Conservation (phyloP, 2,113 vertebrate species). For the Otolemur garnettii region DNA sequence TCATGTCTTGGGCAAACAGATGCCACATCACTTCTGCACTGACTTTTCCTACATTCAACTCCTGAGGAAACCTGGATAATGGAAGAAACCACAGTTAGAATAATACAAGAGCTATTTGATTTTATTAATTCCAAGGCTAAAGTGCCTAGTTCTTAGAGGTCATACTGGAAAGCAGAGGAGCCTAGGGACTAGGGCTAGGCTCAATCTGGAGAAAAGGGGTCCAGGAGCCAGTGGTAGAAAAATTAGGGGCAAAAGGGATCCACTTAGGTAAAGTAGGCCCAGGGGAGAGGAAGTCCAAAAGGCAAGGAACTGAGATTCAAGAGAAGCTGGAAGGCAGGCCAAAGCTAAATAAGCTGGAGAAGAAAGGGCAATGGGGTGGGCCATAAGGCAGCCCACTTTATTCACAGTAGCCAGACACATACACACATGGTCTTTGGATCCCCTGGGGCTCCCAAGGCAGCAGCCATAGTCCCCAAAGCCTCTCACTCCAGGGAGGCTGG, state of each 20-base stretch:
- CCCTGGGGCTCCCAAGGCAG: constrained; percentile 60
- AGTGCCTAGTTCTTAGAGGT: constrained; percentile 44
- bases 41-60: constrained; percentile 97
- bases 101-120: constrained; percentile 56
- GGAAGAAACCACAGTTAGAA: constrained; percentile 68
- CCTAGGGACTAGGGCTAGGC: background rate
- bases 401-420: constrained; percentile 21
- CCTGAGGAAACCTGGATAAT: constrained; percentile 95
- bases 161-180: constrained; percentile 7
- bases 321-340: background rate
- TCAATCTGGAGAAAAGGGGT: constrained; percentile 46
- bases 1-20: constrained; percentile 98
- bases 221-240: background rate
- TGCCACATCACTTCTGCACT: constrained; percentile 99
- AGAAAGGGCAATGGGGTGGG: background rate
- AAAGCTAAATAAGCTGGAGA: background rate
- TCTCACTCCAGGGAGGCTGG: constrained; percentile 84
- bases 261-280: background rate
- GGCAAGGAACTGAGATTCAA: background rate
- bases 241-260: background rate
- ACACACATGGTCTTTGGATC: constrained; percentile 68
- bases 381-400: background rate
- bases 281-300: constrained; percentile 36
- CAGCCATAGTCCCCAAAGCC: constrained; percentile 74
- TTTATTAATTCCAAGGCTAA: constrained; percentile 43